Evolutionary conservation across 1,140 invertebrate genomes (phyloP), one percentile per base, ranked within the genome.

Genomic region (Alviniconcha marisindica): DNA sequence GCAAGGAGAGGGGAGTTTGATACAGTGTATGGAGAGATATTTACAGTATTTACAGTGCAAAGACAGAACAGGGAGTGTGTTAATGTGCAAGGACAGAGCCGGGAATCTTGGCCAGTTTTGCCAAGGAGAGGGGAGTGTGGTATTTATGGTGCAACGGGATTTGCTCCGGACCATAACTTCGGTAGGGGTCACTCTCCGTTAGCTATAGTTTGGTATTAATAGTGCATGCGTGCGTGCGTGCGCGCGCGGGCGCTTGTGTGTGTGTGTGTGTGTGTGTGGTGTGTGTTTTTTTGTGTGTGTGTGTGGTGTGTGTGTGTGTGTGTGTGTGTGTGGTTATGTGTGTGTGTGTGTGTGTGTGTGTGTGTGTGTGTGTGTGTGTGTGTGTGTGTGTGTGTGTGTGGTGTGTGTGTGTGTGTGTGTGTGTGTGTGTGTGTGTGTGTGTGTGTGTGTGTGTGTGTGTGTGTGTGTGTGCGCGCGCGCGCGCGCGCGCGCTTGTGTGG

Each of bases 291-390:
- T 10, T 21, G 15, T 21, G 15, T 21, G 21, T 21, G 14, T 33
- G 15, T 40, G 21, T 38, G 15, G 3, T 18, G 14, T 74, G 36
- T 74, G 71, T 74, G 36, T 74, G 71, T 40, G 36, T 74, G 71
- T 74, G 36, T 74, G 71, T 74, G 36, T 48, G 38, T 77, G 24
- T 54, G 74, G 28, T 14, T 44, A 40, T 31, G 40, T 77, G 14
- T 77, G 74, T 77, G 48, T 77, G 74, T 77, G 48, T 77, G 74
- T 77, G 42, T 54, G 74, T 54, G 42, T 36, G 74, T 71, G 66
- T 28, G 66, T 71, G 66, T 71, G 66, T 71, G 66, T 28, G 4
- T 71, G 66, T 10, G 31, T 71, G 66, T 71, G 66, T 36, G 66
- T 71, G 66, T 36, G 66, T 36, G 31, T 14, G 66, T 14, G 66